Evolutionary conservation across 2,888 invertebrate species (phyloP).

Genomic region (Eristalis intricaria): DNA sequence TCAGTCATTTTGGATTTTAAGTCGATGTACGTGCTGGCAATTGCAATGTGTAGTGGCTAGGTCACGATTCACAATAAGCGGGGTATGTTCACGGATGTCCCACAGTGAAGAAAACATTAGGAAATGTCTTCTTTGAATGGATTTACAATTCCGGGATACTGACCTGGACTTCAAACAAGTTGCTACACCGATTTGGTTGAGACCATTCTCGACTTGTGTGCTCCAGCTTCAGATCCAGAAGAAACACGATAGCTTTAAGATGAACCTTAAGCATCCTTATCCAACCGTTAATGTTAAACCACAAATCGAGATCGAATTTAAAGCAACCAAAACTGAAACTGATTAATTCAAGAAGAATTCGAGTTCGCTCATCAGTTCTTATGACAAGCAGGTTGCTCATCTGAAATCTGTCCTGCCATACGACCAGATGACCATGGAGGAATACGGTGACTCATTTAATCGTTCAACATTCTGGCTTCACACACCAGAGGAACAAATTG

Average conservation of each 20-base stretch:
- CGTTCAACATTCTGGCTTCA: conserved; percentile 95
- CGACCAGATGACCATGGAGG: conserved; percentile 95
- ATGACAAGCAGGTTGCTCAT: conserved; percentile 85
- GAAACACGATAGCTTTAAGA: conserved; percentile 89
- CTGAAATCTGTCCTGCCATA: conserved; percentile 89
- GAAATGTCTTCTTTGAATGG: too few species aligned
- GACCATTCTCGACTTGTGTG: too few species aligned
- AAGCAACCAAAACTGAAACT: conserved; percentile 84
- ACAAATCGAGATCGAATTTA: conserved; percentile 87
- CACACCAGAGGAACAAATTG: conserved; percentile 86
- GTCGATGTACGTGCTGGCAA: too few species aligned
- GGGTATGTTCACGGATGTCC: too few species aligned
- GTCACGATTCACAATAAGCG: too few species aligned
- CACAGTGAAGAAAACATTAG: too few species aligned
- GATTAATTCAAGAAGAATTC: conserved; percentile 84
- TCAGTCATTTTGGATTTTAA: too few species aligned
- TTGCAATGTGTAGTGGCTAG: too few species aligned
- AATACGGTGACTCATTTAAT: conserved; percentile 89
- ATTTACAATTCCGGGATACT: too few species aligned
- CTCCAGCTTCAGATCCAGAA: too few species aligned
- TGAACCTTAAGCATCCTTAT: conserved; percentile 91
- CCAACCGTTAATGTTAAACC: conserved; percentile 88
- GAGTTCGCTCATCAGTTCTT: conserved; percentile 78
- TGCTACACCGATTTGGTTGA: too few species aligned
- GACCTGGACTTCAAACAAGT: too few species aligned